Base-by-base conservation (phyloP, 2,888 invertebrate species). In the Drosophila setosimentum region DNA sequence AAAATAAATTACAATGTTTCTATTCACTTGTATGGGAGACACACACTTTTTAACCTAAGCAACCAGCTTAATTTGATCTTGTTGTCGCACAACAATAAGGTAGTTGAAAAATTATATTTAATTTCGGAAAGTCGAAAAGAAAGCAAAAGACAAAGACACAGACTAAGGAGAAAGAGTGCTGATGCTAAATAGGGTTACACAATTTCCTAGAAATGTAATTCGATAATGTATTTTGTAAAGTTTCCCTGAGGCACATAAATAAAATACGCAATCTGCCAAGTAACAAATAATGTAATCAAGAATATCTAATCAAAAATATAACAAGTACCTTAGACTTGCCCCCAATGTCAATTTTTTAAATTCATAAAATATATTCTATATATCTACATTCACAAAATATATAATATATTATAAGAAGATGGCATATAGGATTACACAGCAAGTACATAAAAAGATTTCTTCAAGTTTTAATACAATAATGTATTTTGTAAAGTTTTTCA, bases 1-100 rank as follows among this genome's bases (percentile, higher is more conserved):
- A 87, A 82, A 85, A 81, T 78, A 87, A 83, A 83, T 84, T 84
- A 87, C 68, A 84, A 85, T 83, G 79, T 70, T 81, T 64, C 76
- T 54, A 80, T 71, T 66, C 66, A 66, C 66, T 77, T 73, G n/a
- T 62, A 59, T 45, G 32, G 16, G 24, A 16, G 5, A 29, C 27
- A 61, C 58, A 48, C 4, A 50, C 42, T 61, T 60, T 33, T 37
- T 42, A 61, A 24, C 73, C 68, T 65, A 66, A 55, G 53, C n/a
- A 64, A 60, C 42, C 48, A 48, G 68, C 68, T 57, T 57, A 45
- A 53, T 33, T 48, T 30, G 21, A 11, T 40, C 27, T 37, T 62
- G n/a, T 50, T 69, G 33, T 16, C 30, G 27, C 51, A 24, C 13
- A 10, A 32, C 66, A 58, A 48, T 16, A 35, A 68, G 68, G n/a